These are phyloP conservation scores for Zhuqinia jingwanae DNA, from an alignment of 2,888 invertebrate genomes.

Conservation along the genomic window DNA sequence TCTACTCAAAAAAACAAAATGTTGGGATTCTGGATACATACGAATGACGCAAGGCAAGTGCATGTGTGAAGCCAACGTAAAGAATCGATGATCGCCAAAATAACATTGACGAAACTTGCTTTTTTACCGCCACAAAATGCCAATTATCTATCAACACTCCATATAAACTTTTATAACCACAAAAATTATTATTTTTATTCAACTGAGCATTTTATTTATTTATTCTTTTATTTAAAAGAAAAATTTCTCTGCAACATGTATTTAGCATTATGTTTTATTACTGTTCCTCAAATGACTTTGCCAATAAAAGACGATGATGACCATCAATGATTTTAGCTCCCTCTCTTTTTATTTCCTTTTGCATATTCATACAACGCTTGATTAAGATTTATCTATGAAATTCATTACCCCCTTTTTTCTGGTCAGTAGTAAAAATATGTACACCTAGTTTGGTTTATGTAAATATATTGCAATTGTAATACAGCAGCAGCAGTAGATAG, in stretches of 20 bases:
- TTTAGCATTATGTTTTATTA: conserved; percentile 17
- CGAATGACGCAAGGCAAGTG: no score
- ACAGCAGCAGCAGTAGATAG: not conserved
- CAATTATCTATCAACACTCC: no score
- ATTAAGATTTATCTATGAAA: not conserved
- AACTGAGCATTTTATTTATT: no score
- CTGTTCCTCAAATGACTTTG: conserved; percentile 21
- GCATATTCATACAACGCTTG: not conserved
- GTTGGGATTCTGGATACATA: no score
- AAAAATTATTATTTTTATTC: not conserved
- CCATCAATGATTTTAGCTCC: not conserved
- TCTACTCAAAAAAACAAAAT: no score
- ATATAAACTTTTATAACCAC: not conserved
- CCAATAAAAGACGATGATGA: conserved; percentile 11
- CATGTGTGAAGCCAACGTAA: no score
- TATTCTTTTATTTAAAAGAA: no score
- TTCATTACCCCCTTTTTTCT: not conserved
- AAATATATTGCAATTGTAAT: not conserved
- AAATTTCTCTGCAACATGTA: conserved; percentile 34
- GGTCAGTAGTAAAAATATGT: not conserved
- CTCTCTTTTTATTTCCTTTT: not conserved
- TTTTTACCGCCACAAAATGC: no score
- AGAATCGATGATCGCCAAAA: no score
- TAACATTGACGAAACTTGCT: no score
- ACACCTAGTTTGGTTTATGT: not conserved